Percentiles rank a stretch among this genome's conserved stretches.
These are phyloP conservation scores for Catotricha subobsoleta DNA, from an alignment of 2,888 invertebrate genomes.

Conservation along the genomic window DNA sequence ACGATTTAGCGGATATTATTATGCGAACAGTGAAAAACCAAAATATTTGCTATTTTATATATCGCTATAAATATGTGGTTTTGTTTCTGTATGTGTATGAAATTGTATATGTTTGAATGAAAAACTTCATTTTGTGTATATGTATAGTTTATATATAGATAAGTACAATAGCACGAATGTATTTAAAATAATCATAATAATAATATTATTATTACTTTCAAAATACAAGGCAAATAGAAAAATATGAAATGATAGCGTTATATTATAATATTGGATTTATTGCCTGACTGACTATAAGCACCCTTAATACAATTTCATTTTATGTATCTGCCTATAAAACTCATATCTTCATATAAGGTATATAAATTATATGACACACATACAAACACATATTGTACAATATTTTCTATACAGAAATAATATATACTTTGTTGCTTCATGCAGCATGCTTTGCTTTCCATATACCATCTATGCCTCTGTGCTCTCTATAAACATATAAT, in stretches of 20 bases:
- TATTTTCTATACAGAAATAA: too few species aligned
- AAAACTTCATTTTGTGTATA: neutral
- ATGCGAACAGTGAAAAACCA: neutral
- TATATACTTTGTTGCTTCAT: too few species aligned
- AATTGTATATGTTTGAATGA: neutral
- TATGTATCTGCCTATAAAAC: too few species aligned
- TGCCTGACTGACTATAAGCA: constrained; percentile 6
- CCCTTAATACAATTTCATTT: constrained; percentile 5
- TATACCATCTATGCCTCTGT: too few species aligned
- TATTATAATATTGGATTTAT: neutral
- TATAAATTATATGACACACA: too few species aligned
- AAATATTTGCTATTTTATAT: neutral
- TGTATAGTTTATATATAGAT: neutral
- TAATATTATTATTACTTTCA: too few species aligned
- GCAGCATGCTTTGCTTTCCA: too few species aligned
- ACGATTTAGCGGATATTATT: constrained; percentile 2
- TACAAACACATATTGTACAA: too few species aligned
- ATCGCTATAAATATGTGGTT: neutral
- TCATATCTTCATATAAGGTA: too few species aligned
- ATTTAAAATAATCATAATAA: neutral
- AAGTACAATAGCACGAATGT: neutral
- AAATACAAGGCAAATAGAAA: too few species aligned
- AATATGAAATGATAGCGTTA: neutral
- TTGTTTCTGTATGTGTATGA: neutral
- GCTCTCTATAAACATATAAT: too few species aligned